These are phyloP conservation scores for Diacarnus erythraeanus DNA, from an alignment of 37 sponge, comb jelly and placozoan species.

Conservation along the genomic window DNA sequence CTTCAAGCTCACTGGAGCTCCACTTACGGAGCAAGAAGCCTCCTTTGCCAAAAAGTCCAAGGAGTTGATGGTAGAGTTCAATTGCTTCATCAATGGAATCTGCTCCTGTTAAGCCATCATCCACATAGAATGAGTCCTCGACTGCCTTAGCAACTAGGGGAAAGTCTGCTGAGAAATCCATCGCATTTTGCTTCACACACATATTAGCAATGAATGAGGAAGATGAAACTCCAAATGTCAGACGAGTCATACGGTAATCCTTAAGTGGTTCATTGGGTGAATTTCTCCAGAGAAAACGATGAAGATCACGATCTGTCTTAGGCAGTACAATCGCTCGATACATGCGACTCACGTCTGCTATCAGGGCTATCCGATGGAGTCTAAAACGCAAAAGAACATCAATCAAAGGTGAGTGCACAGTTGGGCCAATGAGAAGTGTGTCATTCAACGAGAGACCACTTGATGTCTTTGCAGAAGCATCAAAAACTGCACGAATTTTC, in stretches of 20 bases:
- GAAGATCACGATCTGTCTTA: background rate
- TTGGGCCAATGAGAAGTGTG: no score
- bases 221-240: slow-evolving; percentile 1
- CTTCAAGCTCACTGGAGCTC: background rate
- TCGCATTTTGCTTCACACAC: slow-evolving; percentile 1
- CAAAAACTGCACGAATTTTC: no score
- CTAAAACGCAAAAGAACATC: no score
- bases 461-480: no score
- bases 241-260: background rate
- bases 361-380: no score
- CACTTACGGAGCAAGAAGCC: background rate
- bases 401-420: no score
- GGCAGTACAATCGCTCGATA: background rate
- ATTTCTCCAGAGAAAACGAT: background rate
- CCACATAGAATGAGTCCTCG: slow-evolving; percentile 3
- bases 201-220: background rate
- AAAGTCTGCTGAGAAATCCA: background rate
- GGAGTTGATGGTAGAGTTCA: background rate
- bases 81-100: background rate
- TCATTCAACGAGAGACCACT: no score
- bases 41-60: background rate
- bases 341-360: background rate
- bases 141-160: no score
- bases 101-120: slow-evolving; percentile 3
- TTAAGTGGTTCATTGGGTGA: background rate